Evolutionary conservation across 2,113 vertebrate genomes (phyloP), one percentile per base, ranked within the genome.

Genomic region (Hoplias malabaricus): DNA sequence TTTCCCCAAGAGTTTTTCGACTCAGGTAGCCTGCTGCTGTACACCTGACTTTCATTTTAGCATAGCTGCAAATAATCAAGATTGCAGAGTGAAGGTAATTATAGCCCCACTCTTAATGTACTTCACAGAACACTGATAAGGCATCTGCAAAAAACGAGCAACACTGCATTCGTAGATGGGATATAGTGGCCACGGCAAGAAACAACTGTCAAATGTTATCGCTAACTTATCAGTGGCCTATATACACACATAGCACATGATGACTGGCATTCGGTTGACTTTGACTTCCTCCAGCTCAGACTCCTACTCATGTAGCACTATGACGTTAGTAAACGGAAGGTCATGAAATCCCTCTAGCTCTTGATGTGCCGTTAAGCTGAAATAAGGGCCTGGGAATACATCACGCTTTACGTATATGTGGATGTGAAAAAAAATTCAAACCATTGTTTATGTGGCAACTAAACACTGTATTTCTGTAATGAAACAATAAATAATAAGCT

Each of bases 1-100:
- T 63, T 38, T 70, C 53, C 67, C 53, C 33, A 71, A 42, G 31
- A 21, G 34, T 76, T 77, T 71, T n/a, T 65, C 9, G 14, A 50
- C 11, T 80, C 25, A 50, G 42, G 33, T 42, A 38, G 59, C 67
- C 48, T 73, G 16, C 13, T 46, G 57, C 40, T 48, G 21, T 69
- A 38, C 8, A 4, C 38, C 77, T 79, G 77, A 27, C 34, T 33
- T n/a, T 14, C 5, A 11, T 9, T 40, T 40, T n/a, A 67, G 9
- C 33, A 12, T 29, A 13, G 46, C 23, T 2, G 21, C 50, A 36
- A 43, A 54, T 54, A 21, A 40, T 65, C 5, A 4, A 40, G 34
- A 50, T 38, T 7, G 73, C 43, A 46, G 34, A 53, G 43, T 12
- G 40, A 48, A 10, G 21, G 14, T 27, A 53, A 46, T 54, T 38